Evolutionary conservation across 2,113 vertebrate genomes (phyloP).

Genomic region (Nansenia antarctica): DNA sequence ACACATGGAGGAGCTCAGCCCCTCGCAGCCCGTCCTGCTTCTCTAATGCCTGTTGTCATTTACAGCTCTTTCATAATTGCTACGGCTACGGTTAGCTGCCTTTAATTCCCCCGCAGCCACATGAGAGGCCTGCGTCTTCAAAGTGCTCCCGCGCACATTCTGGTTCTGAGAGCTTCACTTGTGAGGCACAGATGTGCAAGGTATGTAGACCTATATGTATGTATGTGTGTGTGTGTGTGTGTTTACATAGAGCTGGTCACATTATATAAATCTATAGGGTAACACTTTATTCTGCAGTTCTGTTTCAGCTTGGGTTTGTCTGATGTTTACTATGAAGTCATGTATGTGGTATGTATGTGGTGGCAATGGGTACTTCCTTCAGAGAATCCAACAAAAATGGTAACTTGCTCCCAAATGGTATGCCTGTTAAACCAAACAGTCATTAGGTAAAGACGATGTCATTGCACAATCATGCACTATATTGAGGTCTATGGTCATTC

Average conservation of each 20-base stretch:
- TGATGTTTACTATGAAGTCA: not conserved
- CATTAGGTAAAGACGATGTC: too few species aligned
- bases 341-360: too few species aligned
- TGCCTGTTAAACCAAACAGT: too few species aligned
- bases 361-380: not conserved
- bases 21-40: constrained; percentile 21
- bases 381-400: not conserved
- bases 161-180: constrained; percentile 7
- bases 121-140: constrained; percentile 65
- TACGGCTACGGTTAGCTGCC: constrained; percentile 40
- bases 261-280: not conserved
- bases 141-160: constrained; percentile 51
- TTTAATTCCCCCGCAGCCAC: constrained; percentile 56
- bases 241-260: not conserved
- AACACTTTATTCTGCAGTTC: not conserved
- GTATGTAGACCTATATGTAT: not conserved
- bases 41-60: constrained; percentile 54
- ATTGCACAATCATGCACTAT: not conserved
- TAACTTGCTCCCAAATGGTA: not conserved
- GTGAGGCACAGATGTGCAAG: constrained; percentile 48
- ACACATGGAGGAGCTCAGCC: constrained; percentile 2
- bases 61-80: constrained; percentile 48
- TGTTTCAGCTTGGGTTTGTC: not conserved
- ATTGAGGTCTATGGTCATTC: not conserved
- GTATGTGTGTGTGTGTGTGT: too few species aligned